Evolutionary conservation across 1,140 invertebrate genomes (phyloP).

Genomic region (Diploscapter pachys): DNA sequence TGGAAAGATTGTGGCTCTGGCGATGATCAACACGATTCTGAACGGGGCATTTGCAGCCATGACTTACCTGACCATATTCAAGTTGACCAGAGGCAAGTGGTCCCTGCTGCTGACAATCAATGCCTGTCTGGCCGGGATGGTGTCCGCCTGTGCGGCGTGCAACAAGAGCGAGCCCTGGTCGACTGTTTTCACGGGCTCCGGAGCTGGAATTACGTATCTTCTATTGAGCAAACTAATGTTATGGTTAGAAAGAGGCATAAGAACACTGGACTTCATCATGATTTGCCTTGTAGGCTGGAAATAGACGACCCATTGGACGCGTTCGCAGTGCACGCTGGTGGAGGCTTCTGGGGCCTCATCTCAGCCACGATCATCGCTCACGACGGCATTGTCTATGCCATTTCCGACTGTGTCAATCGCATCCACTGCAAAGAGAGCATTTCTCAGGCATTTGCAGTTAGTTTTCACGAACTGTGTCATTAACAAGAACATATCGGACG

Average conservation of each 20-base stretch:
- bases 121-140: constrained; percentile 64
- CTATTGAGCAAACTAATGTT: constrained; percentile 56
- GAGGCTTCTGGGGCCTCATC: constrained; percentile 65
- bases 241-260: not conserved
- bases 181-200: constrained; percentile 59
- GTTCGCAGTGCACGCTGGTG: constrained; percentile 65
- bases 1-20: constrained; percentile 60
- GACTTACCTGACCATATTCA: constrained; percentile 58
- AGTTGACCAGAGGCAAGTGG: constrained; percentile 59
- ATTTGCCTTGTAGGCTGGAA: constrained; percentile 45
- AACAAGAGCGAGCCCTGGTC: constrained; percentile 62
- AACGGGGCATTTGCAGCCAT: constrained; percentile 63
- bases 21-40: constrained; percentile 65
- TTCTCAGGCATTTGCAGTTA: constrained; percentile 28
- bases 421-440: constrained; percentile 24
- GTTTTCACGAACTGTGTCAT: not conserved
- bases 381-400: constrained; percentile 28
- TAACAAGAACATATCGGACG: not conserved
- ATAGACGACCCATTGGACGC: constrained; percentile 68
- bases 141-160: constrained; percentile 64
- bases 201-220: constrained; percentile 62
- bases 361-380: constrained; percentile 31
- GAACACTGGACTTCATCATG: not conserved
- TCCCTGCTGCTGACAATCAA: constrained; percentile 65
- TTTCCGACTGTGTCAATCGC: constrained; percentile 28